phyloP scores from a whole-genome alignment of 2,888 invertebrate species.

The Ennomos erosarius region DNA sequence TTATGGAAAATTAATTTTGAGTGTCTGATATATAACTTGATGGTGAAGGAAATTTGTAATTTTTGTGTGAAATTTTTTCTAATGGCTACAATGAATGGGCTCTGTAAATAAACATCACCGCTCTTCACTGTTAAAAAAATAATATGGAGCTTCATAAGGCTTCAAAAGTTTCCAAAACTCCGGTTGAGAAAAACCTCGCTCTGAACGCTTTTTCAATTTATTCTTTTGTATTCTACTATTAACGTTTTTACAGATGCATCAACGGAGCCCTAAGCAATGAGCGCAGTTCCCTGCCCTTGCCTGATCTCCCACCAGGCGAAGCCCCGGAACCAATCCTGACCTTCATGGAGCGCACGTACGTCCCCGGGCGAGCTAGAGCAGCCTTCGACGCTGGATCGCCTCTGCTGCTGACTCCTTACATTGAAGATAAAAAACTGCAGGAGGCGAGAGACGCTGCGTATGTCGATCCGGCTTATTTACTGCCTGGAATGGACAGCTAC shows the following conservation, averaged over 20 bases:
- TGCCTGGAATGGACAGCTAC: constrained; percentile 80
- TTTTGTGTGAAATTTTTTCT: too few species aligned
- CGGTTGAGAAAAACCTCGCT: too few species aligned
- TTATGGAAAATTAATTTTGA: too few species aligned
- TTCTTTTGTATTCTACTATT: too few species aligned
- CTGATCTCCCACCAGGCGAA: constrained; percentile 74
- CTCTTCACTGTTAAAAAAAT: too few species aligned
- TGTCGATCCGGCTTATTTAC: constrained; percentile 68
- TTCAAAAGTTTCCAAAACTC: too few species aligned
- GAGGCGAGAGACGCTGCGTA: constrained; percentile 77
- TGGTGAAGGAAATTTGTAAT: too few species aligned
- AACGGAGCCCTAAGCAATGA: constrained; percentile 48
- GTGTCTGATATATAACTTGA: too few species aligned
- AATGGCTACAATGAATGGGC: too few species aligned
- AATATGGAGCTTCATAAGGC: too few species aligned
- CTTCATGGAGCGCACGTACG: constrained; percentile 75
- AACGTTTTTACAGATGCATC: constrained; percentile 52
- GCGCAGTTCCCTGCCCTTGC: constrained; percentile 59
- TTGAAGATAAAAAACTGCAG: constrained; percentile 80
- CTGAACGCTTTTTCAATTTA: too few species aligned
- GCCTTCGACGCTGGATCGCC: constrained; percentile 76
- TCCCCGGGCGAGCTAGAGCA: constrained; percentile 54
- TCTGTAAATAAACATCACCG: too few species aligned
- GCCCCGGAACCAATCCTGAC: constrained; percentile 76
- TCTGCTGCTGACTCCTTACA: constrained; percentile 82